Evolutionary conservation across 2,888 invertebrate species (phyloP).

Genomic region (Quadroppia sp.): DNA sequence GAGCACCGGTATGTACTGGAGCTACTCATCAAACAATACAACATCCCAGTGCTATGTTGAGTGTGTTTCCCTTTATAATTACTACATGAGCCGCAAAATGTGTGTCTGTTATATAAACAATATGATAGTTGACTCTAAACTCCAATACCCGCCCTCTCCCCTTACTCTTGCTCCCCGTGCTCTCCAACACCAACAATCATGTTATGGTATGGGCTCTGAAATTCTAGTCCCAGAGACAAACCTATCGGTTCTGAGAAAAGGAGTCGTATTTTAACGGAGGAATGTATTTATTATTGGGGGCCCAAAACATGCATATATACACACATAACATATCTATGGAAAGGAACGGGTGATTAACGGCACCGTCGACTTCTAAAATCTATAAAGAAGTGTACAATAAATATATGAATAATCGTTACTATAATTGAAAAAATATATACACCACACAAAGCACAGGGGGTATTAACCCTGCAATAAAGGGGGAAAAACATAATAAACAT

Average conservation of each 20-base stretch:
- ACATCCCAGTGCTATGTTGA: no score
- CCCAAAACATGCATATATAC: neutral
- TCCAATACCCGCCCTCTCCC: neutral
- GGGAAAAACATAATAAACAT: no score
- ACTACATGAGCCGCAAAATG: conserved; percentile 2
- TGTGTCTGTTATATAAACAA: conserved; percentile 8
- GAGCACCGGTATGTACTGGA: no score
- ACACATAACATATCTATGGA: no score
- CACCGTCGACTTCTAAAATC: neutral
- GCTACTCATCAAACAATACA: no score
- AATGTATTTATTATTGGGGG: conserved; percentile 11
- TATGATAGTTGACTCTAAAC: neutral
- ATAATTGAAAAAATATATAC: neutral
- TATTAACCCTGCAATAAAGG: no score
- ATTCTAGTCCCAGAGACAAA: neutral
- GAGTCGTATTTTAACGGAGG: neutral
- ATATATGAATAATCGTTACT: neutral
- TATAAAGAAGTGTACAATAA: neutral
- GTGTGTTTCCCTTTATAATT: neutral
- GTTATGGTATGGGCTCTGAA: neutral
- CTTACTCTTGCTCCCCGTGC: neutral
- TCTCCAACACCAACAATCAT: no score
- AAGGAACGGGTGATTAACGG: neutral
- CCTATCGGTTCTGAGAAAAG: neutral
- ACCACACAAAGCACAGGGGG: neutral